Conservation (phyloP, 2,888 invertebrate species). For the Eledone cirrhosa region DNA sequence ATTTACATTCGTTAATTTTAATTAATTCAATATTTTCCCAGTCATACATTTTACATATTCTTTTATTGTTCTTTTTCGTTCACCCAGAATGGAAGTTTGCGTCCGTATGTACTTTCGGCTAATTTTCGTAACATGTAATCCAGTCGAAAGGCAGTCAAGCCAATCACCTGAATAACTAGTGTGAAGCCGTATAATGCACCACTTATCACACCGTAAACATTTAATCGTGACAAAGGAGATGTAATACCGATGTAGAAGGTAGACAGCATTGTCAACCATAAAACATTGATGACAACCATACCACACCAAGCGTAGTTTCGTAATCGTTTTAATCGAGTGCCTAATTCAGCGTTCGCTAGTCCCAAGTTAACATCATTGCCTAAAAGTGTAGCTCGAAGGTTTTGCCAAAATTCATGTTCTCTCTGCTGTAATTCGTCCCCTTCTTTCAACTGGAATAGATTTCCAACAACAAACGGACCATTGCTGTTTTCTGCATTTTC, state of each 20-base stretch:
- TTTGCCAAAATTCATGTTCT: slow-evolving; percentile 44
- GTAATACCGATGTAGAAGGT: slow-evolving; percentile 41
- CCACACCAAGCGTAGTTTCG: slow-evolving; percentile 39
- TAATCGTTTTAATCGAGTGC: slow-evolving; percentile 36
- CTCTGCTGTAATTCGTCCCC: slow-evolving; percentile 30
- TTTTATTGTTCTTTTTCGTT: slow-evolving; percentile 32
- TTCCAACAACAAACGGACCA: not conserved
- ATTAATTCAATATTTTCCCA: not conserved
- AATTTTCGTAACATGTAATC: slow-evolving; percentile 40
- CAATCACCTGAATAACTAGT: slow-evolving; percentile 43
- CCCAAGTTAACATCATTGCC: slow-evolving; percentile 41
- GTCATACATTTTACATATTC: slow-evolving; percentile 25
- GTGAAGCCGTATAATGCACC: slow-evolving; percentile 43
- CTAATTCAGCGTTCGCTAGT: slow-evolving; percentile 36
- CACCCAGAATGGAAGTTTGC: slow-evolving; percentile 43
- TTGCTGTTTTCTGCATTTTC: not conserved
- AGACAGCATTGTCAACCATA: slow-evolving; percentile 41
- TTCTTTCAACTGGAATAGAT: slow-evolving; percentile 35
- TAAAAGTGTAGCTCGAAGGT: slow-evolving; percentile 36
- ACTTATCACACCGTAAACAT: slow-evolving; percentile 45
- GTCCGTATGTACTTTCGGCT: slow-evolving; percentile 39
- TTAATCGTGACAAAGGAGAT: slow-evolving; percentile 44
- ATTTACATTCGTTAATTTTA: too few relatives aligned
- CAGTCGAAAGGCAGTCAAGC: slow-evolving; percentile 44
- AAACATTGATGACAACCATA: slow-evolving; percentile 38